A percentile compares a stretch with the other conserved stretches of the same genome.
Conservation (phyloP, 2,888 invertebrate genomes). For the Entomobrya proxima region DNA sequence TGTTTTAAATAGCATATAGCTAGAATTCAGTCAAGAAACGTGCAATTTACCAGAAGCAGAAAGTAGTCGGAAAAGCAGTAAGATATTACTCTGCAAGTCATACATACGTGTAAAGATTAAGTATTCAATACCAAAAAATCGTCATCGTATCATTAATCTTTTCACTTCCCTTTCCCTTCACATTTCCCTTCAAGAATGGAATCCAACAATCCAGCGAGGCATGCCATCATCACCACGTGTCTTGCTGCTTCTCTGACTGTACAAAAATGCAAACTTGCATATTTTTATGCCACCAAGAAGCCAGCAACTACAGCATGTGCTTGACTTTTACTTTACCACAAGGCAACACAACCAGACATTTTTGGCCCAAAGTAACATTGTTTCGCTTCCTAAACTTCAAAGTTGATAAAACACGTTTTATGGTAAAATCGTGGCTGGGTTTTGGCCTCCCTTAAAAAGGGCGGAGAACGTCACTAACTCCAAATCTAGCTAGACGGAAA, state of each 20-base stretch:
- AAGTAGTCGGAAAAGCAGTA: background rate
- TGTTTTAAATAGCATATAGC: background rate
- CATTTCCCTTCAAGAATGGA: conserved; percentile 18
- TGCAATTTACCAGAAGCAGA: too few species aligned
- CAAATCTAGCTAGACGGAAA: too few species aligned
- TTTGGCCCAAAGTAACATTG: background rate
- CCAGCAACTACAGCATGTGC: background rate
- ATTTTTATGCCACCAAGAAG: too few species aligned
- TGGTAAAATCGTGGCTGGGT: conserved; percentile 6
- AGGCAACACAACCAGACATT: background rate
- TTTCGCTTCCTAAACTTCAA: background rate
- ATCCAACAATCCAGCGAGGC: conserved; percentile 3
- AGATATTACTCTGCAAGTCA: background rate
- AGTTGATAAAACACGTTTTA: background rate
- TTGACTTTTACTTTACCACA: background rate
- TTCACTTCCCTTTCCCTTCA: background rate
- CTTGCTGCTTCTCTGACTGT: background rate
- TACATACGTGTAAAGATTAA: background rate
- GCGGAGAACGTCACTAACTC: background rate
- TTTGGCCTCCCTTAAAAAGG: background rate
- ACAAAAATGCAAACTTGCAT: background rate
- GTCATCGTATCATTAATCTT: conserved; percentile 33
- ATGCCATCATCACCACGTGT: conserved; percentile 21
- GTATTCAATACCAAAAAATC: background rate
- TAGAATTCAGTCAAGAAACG: too few species aligned